These are phyloP conservation scores for Hylaeus anthracinus DNA, from an alignment of 1,140 invertebrate genomes.

Conservation along the genomic window DNA sequence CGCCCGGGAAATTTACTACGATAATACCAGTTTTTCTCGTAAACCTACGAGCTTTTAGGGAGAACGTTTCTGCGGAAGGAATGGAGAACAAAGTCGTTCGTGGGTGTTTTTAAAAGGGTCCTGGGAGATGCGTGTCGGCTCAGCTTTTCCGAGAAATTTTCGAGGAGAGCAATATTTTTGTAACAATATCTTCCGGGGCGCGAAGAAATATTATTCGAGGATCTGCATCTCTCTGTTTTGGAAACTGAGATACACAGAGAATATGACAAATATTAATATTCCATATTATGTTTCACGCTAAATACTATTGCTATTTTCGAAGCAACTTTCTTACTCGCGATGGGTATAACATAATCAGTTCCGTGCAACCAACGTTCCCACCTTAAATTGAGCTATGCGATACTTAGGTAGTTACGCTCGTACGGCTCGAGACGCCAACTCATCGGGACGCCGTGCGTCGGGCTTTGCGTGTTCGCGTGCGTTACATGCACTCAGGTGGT, in stretches of 20 bases:
- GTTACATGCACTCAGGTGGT: conserved; percentile 28
- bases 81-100: conserved; percentile 1
- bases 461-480: conserved; percentile 56
- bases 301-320: conserved; percentile 3
- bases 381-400: conserved; percentile 47
- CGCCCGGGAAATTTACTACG: conserved; percentile 45
- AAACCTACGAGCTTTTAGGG: conserved; percentile 14
- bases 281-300: neutral
- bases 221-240: no score
- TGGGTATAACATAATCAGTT: conserved; percentile 48
- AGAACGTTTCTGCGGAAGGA: neutral
- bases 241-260: no score
- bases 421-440: conserved; percentile 10
- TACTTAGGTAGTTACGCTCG: conserved; percentile 31
- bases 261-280: no score
- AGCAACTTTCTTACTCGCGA: conserved; percentile 44
- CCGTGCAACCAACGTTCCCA: conserved; percentile 44
- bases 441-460: conserved; percentile 32
- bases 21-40: conserved; percentile 36
- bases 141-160: no score
- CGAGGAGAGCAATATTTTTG: no score
- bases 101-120: neutral
- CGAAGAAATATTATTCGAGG: no score
- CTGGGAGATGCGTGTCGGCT: no score
- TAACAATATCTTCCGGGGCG: no score